phyloP scores from a whole-genome alignment of 2,113 vertebrate genomes.

The Theristicus caerulescens region DNA sequence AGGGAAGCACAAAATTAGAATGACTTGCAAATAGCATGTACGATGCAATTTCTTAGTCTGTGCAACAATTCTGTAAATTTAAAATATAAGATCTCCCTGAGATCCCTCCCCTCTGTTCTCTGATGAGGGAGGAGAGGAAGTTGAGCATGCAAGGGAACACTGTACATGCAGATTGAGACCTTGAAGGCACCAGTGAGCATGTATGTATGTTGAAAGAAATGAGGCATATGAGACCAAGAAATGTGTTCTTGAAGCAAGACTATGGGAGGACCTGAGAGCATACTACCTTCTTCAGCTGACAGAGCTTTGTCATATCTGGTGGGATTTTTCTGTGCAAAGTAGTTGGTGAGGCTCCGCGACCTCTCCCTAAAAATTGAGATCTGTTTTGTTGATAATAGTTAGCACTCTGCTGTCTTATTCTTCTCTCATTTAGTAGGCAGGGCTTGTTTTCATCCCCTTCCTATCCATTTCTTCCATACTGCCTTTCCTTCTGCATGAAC shows the following conservation, averaged over 20 bases:
- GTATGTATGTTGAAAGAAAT: not conserved
- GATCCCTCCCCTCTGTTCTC: not conserved
- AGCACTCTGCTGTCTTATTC: not conserved
- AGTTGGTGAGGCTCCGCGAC: not conserved
- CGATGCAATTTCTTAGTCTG: not conserved
- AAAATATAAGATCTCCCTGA: not conserved
- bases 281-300: not conserved
- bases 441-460: not conserved
- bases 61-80: not conserved
- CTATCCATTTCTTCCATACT: not conserved
- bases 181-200: not conserved
- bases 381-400: not conserved
- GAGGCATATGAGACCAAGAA: not conserved
- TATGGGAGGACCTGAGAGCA: not conserved
- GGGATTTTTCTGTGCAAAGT: not conserved
- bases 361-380: not conserved
- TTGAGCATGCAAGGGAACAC: not conserved
- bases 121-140: not conserved
- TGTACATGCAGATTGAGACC: not conserved
- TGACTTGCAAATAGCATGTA: not conserved
- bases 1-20: not conserved
- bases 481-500: not conserved
- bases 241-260: not conserved
- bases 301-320: not conserved
- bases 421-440: not conserved